A percentile compares a stretch with the other conserved stretches of the same genome.
Evolutionary conservation across 2,888 invertebrate genomes (phyloP).

Genomic region (Drosophila picticornis): DNA sequence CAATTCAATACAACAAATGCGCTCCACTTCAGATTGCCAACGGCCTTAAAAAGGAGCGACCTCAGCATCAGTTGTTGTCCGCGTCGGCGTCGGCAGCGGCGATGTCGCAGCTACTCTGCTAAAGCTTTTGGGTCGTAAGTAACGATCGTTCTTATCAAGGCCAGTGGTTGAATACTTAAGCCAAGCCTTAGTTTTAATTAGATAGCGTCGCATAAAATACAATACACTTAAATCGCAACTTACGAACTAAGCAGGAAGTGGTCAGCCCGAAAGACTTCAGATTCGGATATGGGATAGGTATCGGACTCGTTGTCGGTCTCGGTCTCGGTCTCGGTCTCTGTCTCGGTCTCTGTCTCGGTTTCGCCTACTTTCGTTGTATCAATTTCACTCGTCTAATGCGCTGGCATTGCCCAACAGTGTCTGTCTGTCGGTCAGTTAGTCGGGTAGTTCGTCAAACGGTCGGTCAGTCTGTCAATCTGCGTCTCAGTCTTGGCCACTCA

Average conservation of each 20-base stretch:
- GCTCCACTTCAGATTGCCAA: conserved; percentile 38
- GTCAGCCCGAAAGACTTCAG: conserved; percentile 32
- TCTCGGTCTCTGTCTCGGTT: conserved; percentile 41
- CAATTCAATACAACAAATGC: conserved; percentile 70
- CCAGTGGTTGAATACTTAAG: conserved; percentile 48
- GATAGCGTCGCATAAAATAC: conserved; percentile 71
- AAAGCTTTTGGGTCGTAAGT: conserved; percentile 45
- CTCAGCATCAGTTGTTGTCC: conserved; percentile 1
- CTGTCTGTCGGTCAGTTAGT: conserved; percentile 45
- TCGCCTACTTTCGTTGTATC: conserved; percentile 74
- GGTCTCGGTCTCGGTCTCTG: conserved; percentile 28
- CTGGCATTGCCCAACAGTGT: conserved; percentile 59
- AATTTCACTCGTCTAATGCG: conserved; percentile 67
- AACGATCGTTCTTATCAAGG: conserved; percentile 66
- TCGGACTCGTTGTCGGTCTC: conserved; percentile 11
- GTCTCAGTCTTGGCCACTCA: conserved; percentile 22
- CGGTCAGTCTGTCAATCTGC: conserved; percentile 26
- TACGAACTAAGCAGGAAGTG: conserved; percentile 67
- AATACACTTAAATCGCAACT: conserved; percentile 60
- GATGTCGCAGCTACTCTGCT: conserved; percentile 36
- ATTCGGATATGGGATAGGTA: conserved; percentile 7
- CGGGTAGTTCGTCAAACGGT: conserved; percentile 50
- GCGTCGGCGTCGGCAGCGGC: not conserved
- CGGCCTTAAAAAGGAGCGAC: conserved; percentile 54
- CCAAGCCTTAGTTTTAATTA: conserved; percentile 77